Evolutionary conservation across 2,888 invertebrate species (phyloP), one percentile per base, ranked within the genome.

Genomic region (Candidula unifasciata): DNA sequence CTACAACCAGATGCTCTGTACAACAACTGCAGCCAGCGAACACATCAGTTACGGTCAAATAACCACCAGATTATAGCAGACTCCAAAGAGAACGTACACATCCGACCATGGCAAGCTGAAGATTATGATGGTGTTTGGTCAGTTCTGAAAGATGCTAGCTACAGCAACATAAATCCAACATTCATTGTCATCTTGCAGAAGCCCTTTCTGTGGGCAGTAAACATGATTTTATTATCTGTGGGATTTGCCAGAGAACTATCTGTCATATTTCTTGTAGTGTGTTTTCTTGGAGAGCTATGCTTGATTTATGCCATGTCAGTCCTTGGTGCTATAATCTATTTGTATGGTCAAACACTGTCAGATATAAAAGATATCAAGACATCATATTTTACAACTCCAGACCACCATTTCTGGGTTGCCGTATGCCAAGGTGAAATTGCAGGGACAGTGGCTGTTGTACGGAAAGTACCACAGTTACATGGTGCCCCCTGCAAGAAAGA

Each of bases 331-430:
- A 30, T 87, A 18, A 83, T 87, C n/a, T 89, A 88, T 69, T 54
- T 88, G 16, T 89, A 88, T 74, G 87, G 88, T 18, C 82, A 87
- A 18, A 85, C 85, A n/a, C 85, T 87, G 21, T 74, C 71, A 24
- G 89, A 89, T 71, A 86, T 88, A 80, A 82, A 82, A 69, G 80
- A 88, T 21, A 86, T 88, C 33, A 37, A 85, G 57, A 57, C 69
- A 3, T 64, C 79, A n/a, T 89, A 88, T 82, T 87, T 88, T 35
- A 30, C 60, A 33, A 60, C 76, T 27, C 84, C 82, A 44, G 86
- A 87, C 54, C 54, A 86, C 33, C 82, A 86, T 82, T 88, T 89
- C 64, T 88, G 88, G 87, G 88, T 89, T 21, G 88, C 89, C 2
- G 86, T 86, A 68, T 79, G 80, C 27, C 80, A 87, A 35, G 85